Evolutionary conservation across 2,113 vertebrate genomes (phyloP), one percentile per base, ranked within the genome.

Genomic region (Sciurus niger): DNA sequence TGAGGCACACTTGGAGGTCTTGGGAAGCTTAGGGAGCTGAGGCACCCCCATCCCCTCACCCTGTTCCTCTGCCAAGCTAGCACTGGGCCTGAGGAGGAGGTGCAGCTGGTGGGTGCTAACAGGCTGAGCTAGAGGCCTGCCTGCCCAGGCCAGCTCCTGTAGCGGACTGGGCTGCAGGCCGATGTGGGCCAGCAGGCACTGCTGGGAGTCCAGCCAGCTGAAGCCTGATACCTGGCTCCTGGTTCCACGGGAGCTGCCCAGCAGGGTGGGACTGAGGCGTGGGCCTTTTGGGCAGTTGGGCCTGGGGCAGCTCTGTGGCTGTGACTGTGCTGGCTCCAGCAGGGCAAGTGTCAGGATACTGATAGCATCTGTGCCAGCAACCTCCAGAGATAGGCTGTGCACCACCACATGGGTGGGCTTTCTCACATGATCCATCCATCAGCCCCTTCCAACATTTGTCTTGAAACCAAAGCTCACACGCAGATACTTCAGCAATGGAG

Each of bases 141-240:
- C 14, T 22, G 70, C 53, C 70, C 17, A 0, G 76, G 34, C 82
- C 88, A 92, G 88, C 1, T 82, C 89, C 89, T 77, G 93, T 86
- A 90, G 85, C 78, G 73, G 93, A 43, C 73, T 88, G 83, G 90
- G 89, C 95, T 80, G 34, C 76, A 30, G 86, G 93, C 83, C 86
- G 67, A 55, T 0, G 17, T 13, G 28, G 84, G 90, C 79, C 94
- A 87, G 92, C 67, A 37, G 96, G 96, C 89, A 73, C 80, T 89
- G 51, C 94, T 0, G 25, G 95, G 96, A 94, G 86, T 34, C 48
- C 0, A 25, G 89, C 95, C 96, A 97, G 84, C 74, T 92, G 89
- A 91, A 96, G 93, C 93, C 89, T 87, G 96, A 95, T 97, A 97
- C 79, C 94, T 93, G 89, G 97, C 90, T 96, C 51, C 70, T 76